Evolutionary conservation across 2,113 vertebrate genomes (phyloP).

Genomic region (Grus americana): DNA sequence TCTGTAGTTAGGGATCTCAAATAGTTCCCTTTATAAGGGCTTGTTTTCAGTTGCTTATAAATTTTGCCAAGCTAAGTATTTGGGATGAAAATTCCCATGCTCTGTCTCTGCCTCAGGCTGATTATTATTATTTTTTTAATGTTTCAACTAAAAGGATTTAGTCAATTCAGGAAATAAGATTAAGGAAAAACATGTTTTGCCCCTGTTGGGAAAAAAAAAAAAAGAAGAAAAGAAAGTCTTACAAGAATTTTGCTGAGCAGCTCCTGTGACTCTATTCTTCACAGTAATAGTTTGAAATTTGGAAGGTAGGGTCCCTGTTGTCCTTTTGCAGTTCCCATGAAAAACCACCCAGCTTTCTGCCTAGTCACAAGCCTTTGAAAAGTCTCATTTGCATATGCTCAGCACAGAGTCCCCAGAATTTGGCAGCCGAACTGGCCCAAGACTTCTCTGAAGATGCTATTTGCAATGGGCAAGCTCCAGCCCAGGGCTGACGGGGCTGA

Average conservation of each 20-base stretch:
- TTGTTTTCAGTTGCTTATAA: not conserved
- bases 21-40: not conserved
- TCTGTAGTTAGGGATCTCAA: not conserved
- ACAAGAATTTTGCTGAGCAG: not conserved
- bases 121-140: slow-evolving; percentile 15
- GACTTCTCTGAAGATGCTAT: not conserved
- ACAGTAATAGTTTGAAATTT: not conserved
- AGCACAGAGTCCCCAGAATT: not conserved
- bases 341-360: not conserved
- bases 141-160: slow-evolving; percentile 28
- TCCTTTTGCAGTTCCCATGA: slow-evolving; percentile 19
- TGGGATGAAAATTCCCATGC: slow-evolving; percentile 35
- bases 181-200: slow-evolving; percentile 10
- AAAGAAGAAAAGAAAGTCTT: not conserved
- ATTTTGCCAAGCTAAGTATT: slow-evolving; percentile 36
- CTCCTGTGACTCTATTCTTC: not conserved
- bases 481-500: not conserved
- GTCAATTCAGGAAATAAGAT: slow-evolving; percentile 35
- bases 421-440: not conserved
- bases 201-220: not conserved
- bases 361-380: not conserved
- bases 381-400: not conserved
- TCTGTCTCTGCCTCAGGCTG: slow-evolving; percentile 16
- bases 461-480: not conserved
- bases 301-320: not conserved